Evolutionary conservation across 2,113 vertebrate genomes (phyloP), one percentile per base, ranked within the genome.

Genomic region (Callorhinus ursinus): DNA sequence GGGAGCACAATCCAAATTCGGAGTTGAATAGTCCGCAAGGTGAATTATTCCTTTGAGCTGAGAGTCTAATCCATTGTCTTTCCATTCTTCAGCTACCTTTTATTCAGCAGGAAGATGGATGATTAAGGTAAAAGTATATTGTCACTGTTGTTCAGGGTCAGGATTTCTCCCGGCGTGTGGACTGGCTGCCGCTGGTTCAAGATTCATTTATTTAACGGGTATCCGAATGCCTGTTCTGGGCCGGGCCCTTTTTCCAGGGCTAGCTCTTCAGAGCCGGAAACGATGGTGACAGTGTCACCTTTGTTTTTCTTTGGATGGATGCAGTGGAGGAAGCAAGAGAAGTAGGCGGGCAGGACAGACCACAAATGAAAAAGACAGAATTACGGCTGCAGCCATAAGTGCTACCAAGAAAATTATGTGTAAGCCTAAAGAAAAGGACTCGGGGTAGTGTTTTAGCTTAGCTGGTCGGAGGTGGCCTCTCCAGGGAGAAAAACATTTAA

Each of bases 11-110:
- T 98, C 88, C 77, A 88, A 99, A 99, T 82, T 77, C 98, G 15
- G 98, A 99, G 49, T 99, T 99, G 96, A 99, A 99, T 98, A 98
- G 97, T 49, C 99, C 99, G 0, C 92, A 99, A 99, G 99, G 99
- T 99, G 98, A 98, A 98, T 98, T 98, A 96, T 97, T 97, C 92
- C 97, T 98, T 98, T 97, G 96, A 96, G 72, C 97, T 97, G 97
- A 98, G 90, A 98, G 80, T 97, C 95, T 98, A 97, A 97, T 95
- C 74, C 92, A 88, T 97, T 96, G 85, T 98, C 95, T 98, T 98
- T 98, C 97, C 97, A 96, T 98, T 98, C 98, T 98, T 88, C 98
- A 97, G 71, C 96, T 97, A 93, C 96, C 95, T 98, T 98, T 98
- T 98, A 97, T 98, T 97, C 97, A 96, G 95, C 96, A 96, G 97